These are phyloP conservation scores for Eremobia ochroleuca DNA, from an alignment of 2,888 invertebrate species.

Conservation along the genomic window DNA sequence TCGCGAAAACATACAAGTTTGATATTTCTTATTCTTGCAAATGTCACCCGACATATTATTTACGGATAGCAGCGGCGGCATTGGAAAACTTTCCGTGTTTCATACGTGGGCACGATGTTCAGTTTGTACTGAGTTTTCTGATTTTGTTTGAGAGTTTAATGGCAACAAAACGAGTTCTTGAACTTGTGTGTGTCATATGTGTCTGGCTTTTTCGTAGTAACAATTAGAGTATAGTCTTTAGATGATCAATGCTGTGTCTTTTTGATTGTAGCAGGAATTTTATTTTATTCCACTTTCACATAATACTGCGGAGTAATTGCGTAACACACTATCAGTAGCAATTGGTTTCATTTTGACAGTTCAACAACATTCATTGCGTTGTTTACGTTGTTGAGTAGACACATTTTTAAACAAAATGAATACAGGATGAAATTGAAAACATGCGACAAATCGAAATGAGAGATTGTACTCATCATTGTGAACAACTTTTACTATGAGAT, in stretches of 20 bases:
- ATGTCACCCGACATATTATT: constrained; percentile 49
- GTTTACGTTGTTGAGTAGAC: too few relatives aligned
- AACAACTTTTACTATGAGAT: too few relatives aligned
- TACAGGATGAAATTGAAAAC: too few relatives aligned
- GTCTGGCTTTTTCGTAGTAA: background rate
- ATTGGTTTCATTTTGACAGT: too few relatives aligned
- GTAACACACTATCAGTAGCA: too few relatives aligned
- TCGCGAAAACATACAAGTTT: constrained; percentile 23
- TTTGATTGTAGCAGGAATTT: background rate
- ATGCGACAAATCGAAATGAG: too few relatives aligned
- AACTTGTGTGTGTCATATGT: background rate
- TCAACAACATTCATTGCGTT: too few relatives aligned
- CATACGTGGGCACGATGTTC: constrained; percentile 3
- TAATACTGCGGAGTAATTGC: too few relatives aligned
- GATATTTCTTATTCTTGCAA: constrained; percentile 37
- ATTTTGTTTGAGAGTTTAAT: constrained; percentile 26
- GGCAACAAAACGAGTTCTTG: constrained; percentile 13
- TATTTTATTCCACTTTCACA: background rate
- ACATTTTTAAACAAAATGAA: too few relatives aligned
- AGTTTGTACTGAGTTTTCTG: constrained; percentile 22
- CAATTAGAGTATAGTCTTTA: background rate
- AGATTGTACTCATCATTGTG: too few relatives aligned
- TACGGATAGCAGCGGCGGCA: constrained; percentile 22
- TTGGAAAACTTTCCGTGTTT: constrained; percentile 44
- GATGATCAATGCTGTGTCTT: too few relatives aligned